Percentiles rank a stretch among this genome's conserved stretches.
Evolutionary conservation across 2,888 invertebrate genomes (phyloP).

Genomic region (Prostheceraeus crozeri): DNA sequence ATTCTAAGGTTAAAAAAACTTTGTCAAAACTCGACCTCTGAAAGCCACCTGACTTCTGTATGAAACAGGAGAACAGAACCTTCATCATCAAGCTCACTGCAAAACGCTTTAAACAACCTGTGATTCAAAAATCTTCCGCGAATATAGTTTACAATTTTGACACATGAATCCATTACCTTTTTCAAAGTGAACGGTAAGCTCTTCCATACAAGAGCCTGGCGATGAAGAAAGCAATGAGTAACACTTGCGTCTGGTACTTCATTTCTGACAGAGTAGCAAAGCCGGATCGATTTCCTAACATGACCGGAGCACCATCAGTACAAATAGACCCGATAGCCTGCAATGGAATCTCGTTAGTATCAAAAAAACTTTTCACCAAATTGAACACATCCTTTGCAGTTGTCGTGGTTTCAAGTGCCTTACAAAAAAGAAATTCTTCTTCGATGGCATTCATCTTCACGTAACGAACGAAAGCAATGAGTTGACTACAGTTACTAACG

Average conservation of each 20-base stretch:
- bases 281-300: no score
- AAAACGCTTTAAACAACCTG: conserved; percentile 40
- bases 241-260: background rate
- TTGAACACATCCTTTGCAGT: conserved; percentile 25
- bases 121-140: conserved; percentile 39
- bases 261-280: background rate
- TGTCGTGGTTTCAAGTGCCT: no score
- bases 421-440: conserved; percentile 28
- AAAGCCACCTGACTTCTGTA: conserved; percentile 42
- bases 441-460: background rate
- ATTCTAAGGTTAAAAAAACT: conserved; percentile 38
- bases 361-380: background rate
- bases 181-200: no score
- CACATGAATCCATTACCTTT: no score
- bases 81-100: conserved; percentile 39
- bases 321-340: no score
- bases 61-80: conserved; percentile 41
- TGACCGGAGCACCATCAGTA: conserved; percentile 22
- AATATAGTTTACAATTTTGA: no score
- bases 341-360: background rate
- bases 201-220: conserved; percentile 2
- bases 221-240: conserved; percentile 15
- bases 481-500: conserved; percentile 29
- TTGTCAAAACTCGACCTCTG: conserved; percentile 11
- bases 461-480: conserved; percentile 16